phyloP scores from a whole-genome alignment of 1,140 invertebrate genomes.

The Drosophila eugracilis region DNA sequence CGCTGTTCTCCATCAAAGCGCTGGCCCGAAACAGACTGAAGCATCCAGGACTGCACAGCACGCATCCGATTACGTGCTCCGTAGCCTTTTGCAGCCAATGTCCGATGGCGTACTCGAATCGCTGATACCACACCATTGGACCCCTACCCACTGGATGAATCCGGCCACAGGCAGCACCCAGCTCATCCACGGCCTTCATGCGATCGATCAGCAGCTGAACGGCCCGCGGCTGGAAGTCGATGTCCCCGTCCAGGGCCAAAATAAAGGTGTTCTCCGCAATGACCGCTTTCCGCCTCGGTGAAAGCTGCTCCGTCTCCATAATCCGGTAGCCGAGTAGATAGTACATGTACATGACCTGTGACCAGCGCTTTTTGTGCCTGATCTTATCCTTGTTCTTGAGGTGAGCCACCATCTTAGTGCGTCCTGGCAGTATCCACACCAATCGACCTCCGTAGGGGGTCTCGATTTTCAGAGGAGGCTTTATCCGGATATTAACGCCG shows the following conservation, averaged over 20 bases:
- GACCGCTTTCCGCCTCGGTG: conserved; percentile 88
- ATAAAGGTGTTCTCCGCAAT: conserved; percentile 95
- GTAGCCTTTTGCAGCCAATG: conserved; percentile 99
- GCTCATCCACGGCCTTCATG: conserved; percentile 95
- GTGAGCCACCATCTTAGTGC: conserved; percentile 93
- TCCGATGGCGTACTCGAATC: conserved; percentile 96
- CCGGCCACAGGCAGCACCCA: conserved; percentile 96
- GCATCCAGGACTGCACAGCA: conserved; percentile 95
- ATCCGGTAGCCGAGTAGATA: conserved; percentile 93
- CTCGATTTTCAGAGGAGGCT: conserved; percentile 90
- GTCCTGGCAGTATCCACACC: conserved; percentile 93
- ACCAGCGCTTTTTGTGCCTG: conserved; percentile 93
- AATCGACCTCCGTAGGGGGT: conserved; percentile 95
- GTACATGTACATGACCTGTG: conserved; percentile 98
- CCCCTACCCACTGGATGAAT: conserved; percentile 96
- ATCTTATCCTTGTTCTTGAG: conserved; percentile 96
- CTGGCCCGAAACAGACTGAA: conserved; percentile 95
- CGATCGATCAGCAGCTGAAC: conserved; percentile 94
- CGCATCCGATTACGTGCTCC: conserved; percentile 95
- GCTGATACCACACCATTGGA: conserved; percentile 97
- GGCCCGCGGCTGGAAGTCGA: conserved; percentile 95
- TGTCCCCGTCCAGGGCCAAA: conserved; percentile 96
- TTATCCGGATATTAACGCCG: conserved; percentile 88
- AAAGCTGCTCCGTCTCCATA: conserved; percentile 90
- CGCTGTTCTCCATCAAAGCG: conserved; percentile 96